Conservation (phyloP, 1,140 invertebrate genomes). For the Bombyx mori region DNA sequence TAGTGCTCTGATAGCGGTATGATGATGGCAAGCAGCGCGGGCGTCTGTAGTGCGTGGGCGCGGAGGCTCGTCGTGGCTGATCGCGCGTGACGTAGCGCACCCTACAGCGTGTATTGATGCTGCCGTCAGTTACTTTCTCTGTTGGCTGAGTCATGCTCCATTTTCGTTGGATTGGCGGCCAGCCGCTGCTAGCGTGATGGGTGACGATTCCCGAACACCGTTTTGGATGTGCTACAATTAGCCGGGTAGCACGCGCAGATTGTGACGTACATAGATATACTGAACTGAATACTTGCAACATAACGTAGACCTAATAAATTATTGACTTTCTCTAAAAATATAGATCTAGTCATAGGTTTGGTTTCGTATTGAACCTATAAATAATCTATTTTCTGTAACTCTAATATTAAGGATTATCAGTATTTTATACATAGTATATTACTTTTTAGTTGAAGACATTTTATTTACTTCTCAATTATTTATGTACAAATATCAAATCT, state of each 20-base stretch:
- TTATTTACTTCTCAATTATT: too few species aligned
- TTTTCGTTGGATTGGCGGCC: constrained; percentile 30
- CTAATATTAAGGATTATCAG: too few species aligned
- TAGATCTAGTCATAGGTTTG: constrained; percentile 32
- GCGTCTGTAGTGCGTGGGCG: constrained; percentile 37
- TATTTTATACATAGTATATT: too few species aligned
- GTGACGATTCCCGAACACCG: constrained; percentile 36
- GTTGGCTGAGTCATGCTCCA: constrained; percentile 55
- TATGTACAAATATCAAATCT: too few species aligned
- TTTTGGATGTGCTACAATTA: constrained; percentile 66
- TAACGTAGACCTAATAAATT: constrained; percentile 56
- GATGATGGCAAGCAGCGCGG: constrained; percentile 33
- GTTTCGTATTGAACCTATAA: constrained; percentile 25
- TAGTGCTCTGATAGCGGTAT: constrained; percentile 44
- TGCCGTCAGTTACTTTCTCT: constrained; percentile 45
- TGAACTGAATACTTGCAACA: constrained; percentile 43
- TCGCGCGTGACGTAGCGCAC: constrained; percentile 24
- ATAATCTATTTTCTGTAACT: too few species aligned
- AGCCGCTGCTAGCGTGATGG: constrained; percentile 10
- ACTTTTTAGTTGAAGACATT: too few species aligned
- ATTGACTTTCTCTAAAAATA: constrained; percentile 54
- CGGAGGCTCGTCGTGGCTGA: constrained; percentile 49
- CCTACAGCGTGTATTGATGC: constrained; percentile 2
- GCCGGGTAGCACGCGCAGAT: constrained; percentile 43
- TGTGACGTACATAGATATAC: constrained; percentile 59